phyloP scores from a whole-genome alignment of 1,140 invertebrate genomes.

The Drosophila triauraria region DNA sequence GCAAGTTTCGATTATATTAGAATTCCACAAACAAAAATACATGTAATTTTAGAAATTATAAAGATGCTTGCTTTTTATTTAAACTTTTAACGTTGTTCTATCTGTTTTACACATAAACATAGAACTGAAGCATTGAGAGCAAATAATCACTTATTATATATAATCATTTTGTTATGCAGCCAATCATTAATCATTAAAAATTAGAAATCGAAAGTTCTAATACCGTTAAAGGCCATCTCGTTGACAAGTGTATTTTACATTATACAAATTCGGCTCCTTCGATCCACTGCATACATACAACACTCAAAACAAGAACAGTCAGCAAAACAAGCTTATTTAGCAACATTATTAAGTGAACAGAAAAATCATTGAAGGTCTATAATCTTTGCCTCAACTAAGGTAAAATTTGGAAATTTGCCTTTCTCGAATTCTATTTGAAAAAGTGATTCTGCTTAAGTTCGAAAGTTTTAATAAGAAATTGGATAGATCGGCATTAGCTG shows the following conservation, averaged over 20 bases:
- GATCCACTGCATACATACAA: conserved; percentile 52
- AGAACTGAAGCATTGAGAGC: conserved; percentile 78
- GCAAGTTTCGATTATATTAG: not conserved
- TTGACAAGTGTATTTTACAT: conserved; percentile 43
- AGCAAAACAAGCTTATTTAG: conserved; percentile 10
- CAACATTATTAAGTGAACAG: conserved; percentile 27
- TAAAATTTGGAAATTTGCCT: not conserved
- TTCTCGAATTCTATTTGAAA: not conserved
- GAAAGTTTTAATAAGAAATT: conserved; percentile 47
- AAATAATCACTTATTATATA: conserved; percentile 72
- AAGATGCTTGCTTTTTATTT: conserved; percentile 65
- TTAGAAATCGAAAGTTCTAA: conserved; percentile 41
- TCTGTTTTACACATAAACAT: conserved; percentile 73
- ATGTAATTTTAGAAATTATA: conserved; percentile 69
- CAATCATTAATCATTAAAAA: conserved; percentile 30
- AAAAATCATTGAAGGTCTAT: not conserved
- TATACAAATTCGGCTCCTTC: conserved; percentile 45
- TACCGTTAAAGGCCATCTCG: conserved; percentile 39
- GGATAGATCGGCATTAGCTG: conserved; percentile 9
- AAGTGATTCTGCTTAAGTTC: conserved; percentile 15
- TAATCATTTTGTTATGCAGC: conserved; percentile 47
- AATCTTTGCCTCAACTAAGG: not conserved
- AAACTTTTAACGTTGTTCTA: conserved; percentile 60
- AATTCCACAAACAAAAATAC: conserved; percentile 19
- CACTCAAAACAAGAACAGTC: conserved; percentile 54